Base-by-base conservation (phyloP, 2,113 vertebrate species). In the Scophthalmus maximus region DNA sequence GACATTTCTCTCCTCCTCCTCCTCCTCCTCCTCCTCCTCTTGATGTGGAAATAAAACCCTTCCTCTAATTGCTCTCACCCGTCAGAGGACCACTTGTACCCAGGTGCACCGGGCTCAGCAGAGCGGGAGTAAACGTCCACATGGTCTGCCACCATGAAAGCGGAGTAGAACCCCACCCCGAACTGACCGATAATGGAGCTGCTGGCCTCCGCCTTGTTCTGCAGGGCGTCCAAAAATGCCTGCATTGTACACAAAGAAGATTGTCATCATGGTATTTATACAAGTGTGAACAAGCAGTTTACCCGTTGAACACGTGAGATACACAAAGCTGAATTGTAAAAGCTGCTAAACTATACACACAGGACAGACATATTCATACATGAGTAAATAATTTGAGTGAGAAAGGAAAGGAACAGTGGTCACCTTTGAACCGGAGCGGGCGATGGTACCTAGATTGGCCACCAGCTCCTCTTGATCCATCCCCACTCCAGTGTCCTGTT, bases 181-280 rank as follows among this genome's bases (percentile, higher is more conserved):
- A 98, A 99, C 93, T 98, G 97, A 72, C 98, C 98, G 0, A 99
- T 98, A 89, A 99, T 98, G 85, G 95, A 94, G 90, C 95, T 94
- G 77, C 94, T 95, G 83, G 95, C 94, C 87, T 98, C 98, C 0
- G 92, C 92, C 87, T 97, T 95, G 87, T 75, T 95, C 92, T 97
- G 95, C 81, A 99, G 91, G 0, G 94, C 90, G 2, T 99, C 97
- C 72, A 98, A 87, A 81, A 99, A 99, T 0, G 95, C 96, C 98
- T 99, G 82, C 0, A 51, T 55, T 4, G 20, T 57, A 71, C 25
- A 65, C 20, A 46, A 6, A 50, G 27, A 74, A 5, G 22, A 50
- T 29, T 22, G 15, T 10, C 12, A 18, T 56, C n/a, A 12, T 14
- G 6, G n/a, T n/a, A n/a, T n/a, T n/a, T 18, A 42, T 5, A 42